These are phyloP conservation scores for Clunio marinus DNA, from an alignment of 2,888 invertebrate species.

Conservation along the genomic window DNA sequence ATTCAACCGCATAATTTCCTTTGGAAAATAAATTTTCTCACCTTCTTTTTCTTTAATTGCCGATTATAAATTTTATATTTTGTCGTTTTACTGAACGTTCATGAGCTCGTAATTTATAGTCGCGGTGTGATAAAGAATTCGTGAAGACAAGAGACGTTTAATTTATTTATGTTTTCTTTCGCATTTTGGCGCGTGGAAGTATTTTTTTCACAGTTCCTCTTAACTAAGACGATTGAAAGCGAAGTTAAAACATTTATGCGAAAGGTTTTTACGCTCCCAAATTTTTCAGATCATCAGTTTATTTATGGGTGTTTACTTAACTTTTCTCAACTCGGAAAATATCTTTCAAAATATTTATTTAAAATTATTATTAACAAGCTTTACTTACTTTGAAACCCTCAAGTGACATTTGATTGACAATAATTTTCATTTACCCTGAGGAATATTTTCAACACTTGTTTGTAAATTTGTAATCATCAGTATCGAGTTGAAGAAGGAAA, in stretches of 20 bases:
- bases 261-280: background rate
- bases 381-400: too few relatives aligned
- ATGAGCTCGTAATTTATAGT: conserved; percentile 1
- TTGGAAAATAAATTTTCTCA: background rate
- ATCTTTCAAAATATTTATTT: too few relatives aligned
- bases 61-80: conserved; percentile 6
- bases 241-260: background rate
- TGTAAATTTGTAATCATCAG: too few relatives aligned
- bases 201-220: background rate
- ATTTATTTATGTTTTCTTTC: background rate
- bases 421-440: too few relatives aligned
- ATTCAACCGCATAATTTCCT: background rate
- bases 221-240: background rate
- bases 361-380: too few relatives aligned
- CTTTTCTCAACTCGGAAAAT: too few relatives aligned
- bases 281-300: too few relatives aligned
- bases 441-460: too few relatives aligned
- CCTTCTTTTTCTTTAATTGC: conserved; percentile 16
- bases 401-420: too few relatives aligned
- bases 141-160: background rate
- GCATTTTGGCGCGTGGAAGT: background rate
- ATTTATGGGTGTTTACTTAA: too few relatives aligned
- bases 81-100: background rate
- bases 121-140: background rate
- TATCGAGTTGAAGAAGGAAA: too few relatives aligned